Conservation (phyloP, 2,113 vertebrate species). For the Onychostruthus taczanowskii region DNA sequence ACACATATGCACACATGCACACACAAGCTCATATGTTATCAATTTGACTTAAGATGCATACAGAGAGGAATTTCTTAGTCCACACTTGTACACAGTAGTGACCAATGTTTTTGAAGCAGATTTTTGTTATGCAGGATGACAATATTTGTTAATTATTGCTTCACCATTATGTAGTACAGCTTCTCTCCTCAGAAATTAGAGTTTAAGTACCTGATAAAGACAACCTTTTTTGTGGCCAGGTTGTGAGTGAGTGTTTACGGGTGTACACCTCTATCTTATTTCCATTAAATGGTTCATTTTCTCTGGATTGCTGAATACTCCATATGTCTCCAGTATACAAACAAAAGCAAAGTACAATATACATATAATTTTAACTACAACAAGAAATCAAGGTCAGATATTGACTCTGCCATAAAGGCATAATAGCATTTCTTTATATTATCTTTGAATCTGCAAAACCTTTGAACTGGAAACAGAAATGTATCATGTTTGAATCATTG, state of each 20-base stretch:
- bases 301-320: not conserved
- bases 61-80: not conserved
- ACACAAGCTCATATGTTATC: too few species aligned
- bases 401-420: not conserved
- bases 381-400: not conserved
- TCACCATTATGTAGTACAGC: not conserved
- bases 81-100: not conserved
- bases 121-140: not conserved
- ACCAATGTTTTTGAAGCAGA: not conserved
- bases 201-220: not conserved
- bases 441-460: not conserved
- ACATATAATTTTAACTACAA: not conserved
- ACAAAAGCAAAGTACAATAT: not conserved
- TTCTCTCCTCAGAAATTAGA: not conserved
- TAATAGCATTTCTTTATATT: not conserved
- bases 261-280: not conserved
- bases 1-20: accelerated
- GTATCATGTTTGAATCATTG: not conserved
- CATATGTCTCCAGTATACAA: not conserved
- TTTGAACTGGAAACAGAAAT: not conserved
- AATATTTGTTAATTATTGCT: not conserved
- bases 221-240: not conserved
- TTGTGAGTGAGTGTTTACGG: not conserved
- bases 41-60: not conserved
- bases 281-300: not conserved